A percentile compares a stretch with the other conserved stretches of the same genome.
Evolutionary conservation across 2,113 vertebrate species (phyloP).

Genomic region (Osmerus eperlanus): DNA sequence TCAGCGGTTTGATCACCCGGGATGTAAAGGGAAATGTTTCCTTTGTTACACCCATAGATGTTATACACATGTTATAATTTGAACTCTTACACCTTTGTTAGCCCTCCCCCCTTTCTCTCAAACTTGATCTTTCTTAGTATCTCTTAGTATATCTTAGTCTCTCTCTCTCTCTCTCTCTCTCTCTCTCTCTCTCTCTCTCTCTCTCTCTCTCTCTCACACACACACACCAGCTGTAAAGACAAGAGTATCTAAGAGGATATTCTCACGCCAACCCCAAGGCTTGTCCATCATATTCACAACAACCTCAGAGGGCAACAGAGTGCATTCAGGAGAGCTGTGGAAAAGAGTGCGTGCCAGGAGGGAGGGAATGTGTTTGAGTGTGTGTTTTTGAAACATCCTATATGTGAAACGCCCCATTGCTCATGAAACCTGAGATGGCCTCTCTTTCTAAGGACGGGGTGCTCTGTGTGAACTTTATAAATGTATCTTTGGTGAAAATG

Average conservation of each 20-base stretch:
- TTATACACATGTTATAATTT: too few relatives aligned
- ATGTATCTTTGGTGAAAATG: too few relatives aligned
- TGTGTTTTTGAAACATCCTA: not conserved
- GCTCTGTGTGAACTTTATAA: too few relatives aligned
- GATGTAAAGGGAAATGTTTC: too few relatives aligned
- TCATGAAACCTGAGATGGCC: too few relatives aligned
- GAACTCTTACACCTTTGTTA: too few relatives aligned
- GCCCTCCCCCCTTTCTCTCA: too few relatives aligned
- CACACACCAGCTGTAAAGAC: conserved; percentile 19
- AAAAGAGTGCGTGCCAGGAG: not conserved
- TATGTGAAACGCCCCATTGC: not conserved
- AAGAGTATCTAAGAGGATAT: conserved; percentile 8
- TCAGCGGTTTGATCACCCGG: too few relatives aligned
- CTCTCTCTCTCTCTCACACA: conserved; percentile 7
- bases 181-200: conserved; percentile 8
- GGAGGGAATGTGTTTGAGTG: not conserved
- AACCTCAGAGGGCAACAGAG: not conserved
- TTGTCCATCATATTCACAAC: conserved; percentile 8
- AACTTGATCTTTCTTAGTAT: not conserved
- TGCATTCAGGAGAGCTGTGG: not conserved
- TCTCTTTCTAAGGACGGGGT: too few relatives aligned
- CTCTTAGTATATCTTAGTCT: not conserved
- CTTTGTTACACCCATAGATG: too few relatives aligned
- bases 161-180: conserved; percentile 4
- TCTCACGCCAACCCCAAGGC: conserved; percentile 27